Evolutionary conservation across 2,113 vertebrate species (phyloP), one percentile per base, ranked within the genome.

Genomic region (Oncorhynchus nerka): DNA sequence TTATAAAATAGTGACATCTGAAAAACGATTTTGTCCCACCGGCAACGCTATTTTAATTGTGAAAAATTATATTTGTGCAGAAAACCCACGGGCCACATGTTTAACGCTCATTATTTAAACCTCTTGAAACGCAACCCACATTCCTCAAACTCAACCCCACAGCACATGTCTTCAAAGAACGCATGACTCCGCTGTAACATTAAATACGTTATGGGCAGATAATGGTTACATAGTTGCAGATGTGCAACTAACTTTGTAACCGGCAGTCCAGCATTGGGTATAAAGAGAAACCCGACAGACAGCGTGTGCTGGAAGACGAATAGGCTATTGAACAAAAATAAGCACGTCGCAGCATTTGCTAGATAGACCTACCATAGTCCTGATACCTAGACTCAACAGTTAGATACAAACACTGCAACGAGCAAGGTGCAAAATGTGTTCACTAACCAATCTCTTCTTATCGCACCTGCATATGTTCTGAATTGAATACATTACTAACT

Each of bases 351-450:
- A 32, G 30, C 30, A 2, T 19, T 20, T 34, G 13, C 9, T 34
- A 19, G 22, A 30, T 28, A 66, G 12, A 6, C 7, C 34, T 39
- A 39, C 19, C 5, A 30, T 28, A 68, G 28, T 39, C 8, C 15
- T 55, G 49, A 39, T 62, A 34, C 28, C 32, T 68, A 45, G 39
- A 34, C 15, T 68, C 4, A 68, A 68, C 66, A 68, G 15, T 68
- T 68, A 20, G 39, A 45, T 20, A 45, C 32, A 62, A 22, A 11
- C 55, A 51, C 4, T 48, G 80, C 77, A 83, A 74, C 78, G 79
- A 82, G 89, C 87, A 93, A 89, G 89, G 88, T 91, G 89, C 87
- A 88, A n/a, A 80, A 75, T 77, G 39, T 79, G 65, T 70, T 78
- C 68, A 59, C 76, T 82, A 72, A 77, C 68, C 28, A 64, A 65